Conservation (phyloP, 1,140 invertebrate species). For the Leptinotarsa texana region DNA sequence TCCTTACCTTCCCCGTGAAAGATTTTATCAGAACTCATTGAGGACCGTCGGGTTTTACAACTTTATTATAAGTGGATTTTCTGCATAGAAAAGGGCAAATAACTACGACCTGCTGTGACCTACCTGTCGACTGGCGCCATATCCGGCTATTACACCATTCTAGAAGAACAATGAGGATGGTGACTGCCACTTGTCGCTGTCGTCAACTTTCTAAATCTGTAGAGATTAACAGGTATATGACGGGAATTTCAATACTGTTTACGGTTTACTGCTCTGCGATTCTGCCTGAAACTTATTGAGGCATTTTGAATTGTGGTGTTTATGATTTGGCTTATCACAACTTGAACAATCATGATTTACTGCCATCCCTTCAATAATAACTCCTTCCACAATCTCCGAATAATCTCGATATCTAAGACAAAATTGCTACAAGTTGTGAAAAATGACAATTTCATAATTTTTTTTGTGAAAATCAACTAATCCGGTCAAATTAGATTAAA, state of each 20-base stretch:
- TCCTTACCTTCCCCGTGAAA: neutral
- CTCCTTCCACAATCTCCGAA: too few species aligned
- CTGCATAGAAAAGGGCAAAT: neutral
- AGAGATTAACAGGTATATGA: neutral
- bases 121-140: neutral
- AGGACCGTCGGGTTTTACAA: constrained; percentile 7
- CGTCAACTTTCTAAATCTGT: neutral
- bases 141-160: neutral
- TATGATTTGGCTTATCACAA: too few species aligned
- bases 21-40: constrained; percentile 8
- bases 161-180: neutral
- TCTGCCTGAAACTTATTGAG: neutral
- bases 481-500: too few species aligned
- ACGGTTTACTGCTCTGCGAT: neutral
- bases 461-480: too few species aligned
- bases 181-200: neutral
- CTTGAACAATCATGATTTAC: too few species aligned
- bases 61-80: neutral
- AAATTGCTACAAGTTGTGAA: too few species aligned
- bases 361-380: too few species aligned
- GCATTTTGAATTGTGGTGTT: too few species aligned
- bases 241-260: neutral
- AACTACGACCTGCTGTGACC: neutral
- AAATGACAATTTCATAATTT: too few species aligned
- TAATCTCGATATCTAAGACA: too few species aligned